Evolutionary conservation across 2,113 vertebrate genomes (phyloP).

Genomic region (Pycnonotus jocosus): DNA sequence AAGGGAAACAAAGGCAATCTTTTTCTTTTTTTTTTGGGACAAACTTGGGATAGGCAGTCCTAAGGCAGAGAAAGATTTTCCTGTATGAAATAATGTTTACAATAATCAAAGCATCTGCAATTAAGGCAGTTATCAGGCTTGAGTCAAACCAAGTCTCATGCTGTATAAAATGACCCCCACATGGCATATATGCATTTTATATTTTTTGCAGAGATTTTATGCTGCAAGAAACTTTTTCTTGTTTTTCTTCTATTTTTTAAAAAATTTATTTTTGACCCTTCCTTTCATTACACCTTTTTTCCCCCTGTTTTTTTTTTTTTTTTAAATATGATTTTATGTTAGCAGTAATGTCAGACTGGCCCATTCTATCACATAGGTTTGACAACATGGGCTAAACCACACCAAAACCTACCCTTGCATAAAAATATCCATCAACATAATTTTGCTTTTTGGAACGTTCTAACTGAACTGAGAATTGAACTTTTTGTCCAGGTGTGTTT

Average conservation of each 20-base stretch:
- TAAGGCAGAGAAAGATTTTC: neutral
- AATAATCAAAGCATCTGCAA: neutral
- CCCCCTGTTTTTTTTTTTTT: neutral
- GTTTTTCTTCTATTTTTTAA: too few relatives aligned
- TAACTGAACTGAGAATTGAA: neutral
- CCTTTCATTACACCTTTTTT: neutral
- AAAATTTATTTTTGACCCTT: neutral
- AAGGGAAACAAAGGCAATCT: neutral
- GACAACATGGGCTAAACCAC: neutral
- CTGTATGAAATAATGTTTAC: neutral
- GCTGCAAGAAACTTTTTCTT: neutral
- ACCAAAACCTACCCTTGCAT: neutral
- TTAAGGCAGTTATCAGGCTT: neutral
- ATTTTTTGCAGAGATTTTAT: neutral
- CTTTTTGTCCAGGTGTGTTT: neutral
- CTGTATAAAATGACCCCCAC: neutral
- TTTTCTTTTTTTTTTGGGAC: too few relatives aligned
- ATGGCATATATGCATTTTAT: accelerated
- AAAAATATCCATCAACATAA: neutral
- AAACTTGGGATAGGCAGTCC: neutral
- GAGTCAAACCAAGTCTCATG: neutral
- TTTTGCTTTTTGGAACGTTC: neutral
- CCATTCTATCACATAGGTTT: neutral
- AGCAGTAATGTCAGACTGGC: neutral
- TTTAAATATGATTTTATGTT: neutral